Evolutionary conservation across 2,797 vertebrate genomes (phyloP).

Genomic region (Triplophysa yarkandensis): DNA sequence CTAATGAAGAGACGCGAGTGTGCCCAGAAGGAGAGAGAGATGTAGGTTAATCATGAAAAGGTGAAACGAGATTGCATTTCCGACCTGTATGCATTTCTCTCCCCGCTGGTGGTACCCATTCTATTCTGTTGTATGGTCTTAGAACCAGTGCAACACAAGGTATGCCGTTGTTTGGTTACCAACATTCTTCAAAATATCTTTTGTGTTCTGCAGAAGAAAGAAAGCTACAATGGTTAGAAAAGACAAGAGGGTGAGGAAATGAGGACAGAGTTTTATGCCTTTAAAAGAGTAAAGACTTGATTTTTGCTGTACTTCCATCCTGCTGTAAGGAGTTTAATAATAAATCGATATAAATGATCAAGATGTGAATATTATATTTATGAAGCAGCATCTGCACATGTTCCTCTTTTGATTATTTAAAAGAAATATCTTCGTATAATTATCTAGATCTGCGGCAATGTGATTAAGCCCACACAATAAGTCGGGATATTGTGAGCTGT

Average conservation of each 20-base stretch:
- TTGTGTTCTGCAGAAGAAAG: no score
- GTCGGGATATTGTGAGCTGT: not conserved
- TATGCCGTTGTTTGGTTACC: no score
- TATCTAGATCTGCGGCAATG: conserved; percentile 20
- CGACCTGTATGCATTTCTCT: no score
- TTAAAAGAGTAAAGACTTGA: no score
- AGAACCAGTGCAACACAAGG: no score
- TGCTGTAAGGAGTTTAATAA: not conserved
- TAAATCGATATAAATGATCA: not conserved
- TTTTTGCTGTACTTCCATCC: not conserved
- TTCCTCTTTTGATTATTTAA: conserved; percentile 11
- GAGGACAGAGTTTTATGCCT: no score
- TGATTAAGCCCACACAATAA: conserved; percentile 43
- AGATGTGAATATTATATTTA: conserved; percentile 7
- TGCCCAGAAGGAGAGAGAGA: not conserved
- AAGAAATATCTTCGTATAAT: conserved; percentile 20
- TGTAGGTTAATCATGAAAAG: conserved; percentile 22
- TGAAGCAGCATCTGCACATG: conserved; percentile 8
- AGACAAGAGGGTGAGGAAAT: no score
- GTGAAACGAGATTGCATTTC: not conserved
- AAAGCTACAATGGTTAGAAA: no score
- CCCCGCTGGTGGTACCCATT: no score
- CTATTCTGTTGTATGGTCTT: no score
- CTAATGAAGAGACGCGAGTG: not conserved
- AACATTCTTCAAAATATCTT: no score